These are phyloP conservation scores for Micrasema minimum DNA, from an alignment of 1,140 invertebrate genomes.

Conservation along the genomic window DNA sequence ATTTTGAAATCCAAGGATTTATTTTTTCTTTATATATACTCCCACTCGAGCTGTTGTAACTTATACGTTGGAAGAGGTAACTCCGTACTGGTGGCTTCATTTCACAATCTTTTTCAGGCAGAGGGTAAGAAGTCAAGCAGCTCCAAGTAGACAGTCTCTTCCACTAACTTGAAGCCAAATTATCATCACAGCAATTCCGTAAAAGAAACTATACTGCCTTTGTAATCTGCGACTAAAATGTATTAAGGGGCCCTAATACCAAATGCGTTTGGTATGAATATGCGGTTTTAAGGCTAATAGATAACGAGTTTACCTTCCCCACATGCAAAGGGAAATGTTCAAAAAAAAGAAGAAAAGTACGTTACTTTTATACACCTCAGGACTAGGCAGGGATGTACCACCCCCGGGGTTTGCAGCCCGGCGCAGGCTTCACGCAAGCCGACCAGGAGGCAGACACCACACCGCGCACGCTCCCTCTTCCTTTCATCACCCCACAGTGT, in stretches of 20 bases:
- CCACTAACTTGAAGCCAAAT: too few species aligned
- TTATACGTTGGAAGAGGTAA: too few species aligned
- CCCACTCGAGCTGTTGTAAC: too few species aligned
- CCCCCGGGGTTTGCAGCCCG: neutral
- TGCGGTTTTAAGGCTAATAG: neutral
- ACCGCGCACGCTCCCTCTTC: neutral
- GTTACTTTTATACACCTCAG: too few species aligned
- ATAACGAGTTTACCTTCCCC: neutral
- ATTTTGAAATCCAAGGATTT: too few species aligned
- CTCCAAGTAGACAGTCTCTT: neutral
- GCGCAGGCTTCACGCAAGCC: neutral
- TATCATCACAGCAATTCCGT: neutral
- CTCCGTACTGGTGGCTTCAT: too few species aligned
- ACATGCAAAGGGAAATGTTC: conserved; percentile 9
- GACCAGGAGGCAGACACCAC: too few species aligned
- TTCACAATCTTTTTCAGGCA: too few species aligned
- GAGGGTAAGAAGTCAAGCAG: too few species aligned
- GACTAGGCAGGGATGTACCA: too few species aligned
- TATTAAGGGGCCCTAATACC: conserved; percentile 4
- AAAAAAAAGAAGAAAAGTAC: too few species aligned
- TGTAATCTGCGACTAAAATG: conserved; percentile 6
- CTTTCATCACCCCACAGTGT: neutral
- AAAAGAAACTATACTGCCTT: neutral
- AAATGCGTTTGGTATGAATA: neutral
- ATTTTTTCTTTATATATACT: too few species aligned